A percentile compares a stretch with the other conserved stretches of the same genome.
Evolutionary conservation across 2,888 invertebrate species (phyloP).

Genomic region (Polydesmus complanatus): DNA sequence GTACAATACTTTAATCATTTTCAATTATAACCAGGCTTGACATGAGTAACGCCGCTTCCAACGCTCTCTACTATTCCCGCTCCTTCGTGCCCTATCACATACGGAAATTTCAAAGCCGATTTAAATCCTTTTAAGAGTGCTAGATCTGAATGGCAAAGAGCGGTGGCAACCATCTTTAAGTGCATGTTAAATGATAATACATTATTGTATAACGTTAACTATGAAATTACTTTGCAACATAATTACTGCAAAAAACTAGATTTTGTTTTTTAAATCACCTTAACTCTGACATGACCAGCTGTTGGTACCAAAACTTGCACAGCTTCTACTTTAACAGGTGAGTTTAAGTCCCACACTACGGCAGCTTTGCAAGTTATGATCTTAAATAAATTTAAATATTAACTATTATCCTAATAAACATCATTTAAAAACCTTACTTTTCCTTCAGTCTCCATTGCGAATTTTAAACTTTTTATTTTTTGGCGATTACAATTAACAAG

Average conservation of each 20-base stretch:
- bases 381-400: not conserved
- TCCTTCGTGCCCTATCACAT: slow-evolving; percentile 87
- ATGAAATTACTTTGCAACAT: too few relatives aligned
- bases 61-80: slow-evolving; percentile 93
- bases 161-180: too few relatives aligned
- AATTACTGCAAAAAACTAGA: too few relatives aligned
- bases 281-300: not conserved
- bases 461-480: too few relatives aligned
- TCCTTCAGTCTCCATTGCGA: not conserved
- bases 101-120: slow-evolving; percentile 22
- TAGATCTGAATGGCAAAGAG: slow-evolving; percentile 8
- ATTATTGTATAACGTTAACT: too few relatives aligned
- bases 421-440: not conserved
- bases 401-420: not conserved
- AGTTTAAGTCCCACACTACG: not conserved
- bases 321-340: not conserved
- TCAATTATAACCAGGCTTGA: too few relatives aligned
- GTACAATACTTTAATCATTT: too few relatives aligned
- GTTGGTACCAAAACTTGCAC: not conserved
- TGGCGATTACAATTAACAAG: too few relatives aligned
- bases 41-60: too few relatives aligned
- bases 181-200: too few relatives aligned
- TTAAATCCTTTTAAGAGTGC: slow-evolving; percentile 6
- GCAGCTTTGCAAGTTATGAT: not conserved
- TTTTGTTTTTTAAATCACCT: not conserved